Percentiles rank a stretch among this genome's conserved stretches.
phyloP scores from a whole-genome alignment of 2,888 invertebrate species.

The Fragum sueziense region DNA sequence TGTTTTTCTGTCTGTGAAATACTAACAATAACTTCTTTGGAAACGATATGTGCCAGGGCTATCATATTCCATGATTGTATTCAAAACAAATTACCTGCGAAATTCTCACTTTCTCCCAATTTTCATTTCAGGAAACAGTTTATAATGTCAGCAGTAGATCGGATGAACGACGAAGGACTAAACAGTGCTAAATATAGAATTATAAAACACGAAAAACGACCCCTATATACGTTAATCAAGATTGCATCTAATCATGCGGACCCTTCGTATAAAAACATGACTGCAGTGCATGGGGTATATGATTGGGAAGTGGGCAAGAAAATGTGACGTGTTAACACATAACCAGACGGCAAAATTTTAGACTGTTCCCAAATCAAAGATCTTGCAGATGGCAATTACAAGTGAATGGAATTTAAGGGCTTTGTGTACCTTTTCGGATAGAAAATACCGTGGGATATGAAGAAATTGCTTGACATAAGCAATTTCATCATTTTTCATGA shows the following conservation, averaged over 20 bases:
- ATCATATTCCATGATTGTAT: no score
- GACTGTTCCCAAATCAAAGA: no score
- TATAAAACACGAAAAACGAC: background rate
- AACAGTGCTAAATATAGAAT: slow-evolving; percentile 15
- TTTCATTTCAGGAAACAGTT: background rate
- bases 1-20: background rate
- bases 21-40: background rate
- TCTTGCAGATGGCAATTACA: no score
- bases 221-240: background rate
- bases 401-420: no score
- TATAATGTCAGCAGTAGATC: slow-evolving; percentile 12
- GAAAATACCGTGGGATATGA: no score
- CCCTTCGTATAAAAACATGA: slow-evolving; percentile 6
- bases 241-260: slow-evolving; percentile 1
- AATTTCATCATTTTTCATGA: no score
- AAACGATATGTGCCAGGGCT: no score
- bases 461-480: no score
- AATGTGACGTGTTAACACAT: no score
- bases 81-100: background rate
- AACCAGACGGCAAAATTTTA: no score
- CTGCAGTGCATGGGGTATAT: background rate
- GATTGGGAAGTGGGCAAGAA: slow-evolving; percentile 10
- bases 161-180: slow-evolving; percentile 5
- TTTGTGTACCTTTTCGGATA: no score
- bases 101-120: background rate